These are phyloP conservation scores for Malurus leucopterus DNA, from an alignment of 2,797 vertebrate genomes.

Conservation along the genomic window DNA sequence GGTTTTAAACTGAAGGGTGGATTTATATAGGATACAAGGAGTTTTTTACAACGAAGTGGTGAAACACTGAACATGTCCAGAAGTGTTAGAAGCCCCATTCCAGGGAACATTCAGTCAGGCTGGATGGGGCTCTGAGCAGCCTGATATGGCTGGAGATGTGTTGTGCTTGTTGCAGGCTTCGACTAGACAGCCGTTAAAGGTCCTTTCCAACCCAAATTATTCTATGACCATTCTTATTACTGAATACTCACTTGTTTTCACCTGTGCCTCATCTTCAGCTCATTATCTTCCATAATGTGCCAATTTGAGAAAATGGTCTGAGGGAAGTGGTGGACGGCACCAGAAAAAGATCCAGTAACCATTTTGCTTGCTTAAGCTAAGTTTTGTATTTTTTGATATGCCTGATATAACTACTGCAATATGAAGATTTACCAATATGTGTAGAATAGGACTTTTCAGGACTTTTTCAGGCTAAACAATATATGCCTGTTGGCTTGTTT, in stretches of 20 bases:
- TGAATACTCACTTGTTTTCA: not conserved
- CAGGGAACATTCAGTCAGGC: not conserved
- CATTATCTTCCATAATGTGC: not conserved
- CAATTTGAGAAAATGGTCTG: not conserved
- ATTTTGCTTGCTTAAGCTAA: not conserved
- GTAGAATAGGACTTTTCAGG: not conserved
- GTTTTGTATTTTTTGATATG: not conserved
- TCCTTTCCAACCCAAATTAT: not conserved
- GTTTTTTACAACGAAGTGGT: not conserved
- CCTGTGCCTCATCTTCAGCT: rapidly evolving
- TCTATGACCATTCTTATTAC: not conserved
- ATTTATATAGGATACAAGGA: not conserved
- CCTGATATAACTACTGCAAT: not conserved
- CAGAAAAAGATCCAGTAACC: not conserved
- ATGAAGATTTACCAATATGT: rapidly evolving
- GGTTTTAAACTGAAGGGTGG: not conserved
- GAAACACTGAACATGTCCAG: not conserved
- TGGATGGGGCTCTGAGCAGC: not conserved
- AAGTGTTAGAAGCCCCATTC: no score
- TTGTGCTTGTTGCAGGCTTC: not conserved
- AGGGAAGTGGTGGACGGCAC: not conserved
- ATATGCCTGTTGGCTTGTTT: not conserved
- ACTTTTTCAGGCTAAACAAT: not conserved
- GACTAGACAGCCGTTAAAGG: not conserved
- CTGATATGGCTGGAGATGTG: not conserved